Percentiles rank a stretch among this genome's conserved stretches.
Evolutionary conservation across 2,113 vertebrate species (phyloP).

Genomic region (Rhizomys pruinosus): DNA sequence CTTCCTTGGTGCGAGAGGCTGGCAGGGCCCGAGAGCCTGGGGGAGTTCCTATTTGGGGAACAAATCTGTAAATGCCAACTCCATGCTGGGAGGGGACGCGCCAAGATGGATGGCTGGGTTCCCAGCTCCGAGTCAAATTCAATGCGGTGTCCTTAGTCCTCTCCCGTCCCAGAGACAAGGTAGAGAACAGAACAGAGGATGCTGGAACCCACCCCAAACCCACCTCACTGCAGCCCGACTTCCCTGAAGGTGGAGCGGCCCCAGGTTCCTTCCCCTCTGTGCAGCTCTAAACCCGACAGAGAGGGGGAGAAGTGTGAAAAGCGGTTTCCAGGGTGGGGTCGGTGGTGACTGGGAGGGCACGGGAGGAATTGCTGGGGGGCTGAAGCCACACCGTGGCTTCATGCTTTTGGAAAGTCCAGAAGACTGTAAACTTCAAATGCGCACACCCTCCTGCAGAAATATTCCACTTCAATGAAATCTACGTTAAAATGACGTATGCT

Average conservation of each 20-base stretch:
- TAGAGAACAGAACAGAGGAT: not conserved
- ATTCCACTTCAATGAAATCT: constrained; percentile 48
- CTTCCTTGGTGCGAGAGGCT: constrained; percentile 66
- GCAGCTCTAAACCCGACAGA: not conserved
- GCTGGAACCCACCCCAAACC: not conserved
- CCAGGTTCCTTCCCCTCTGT: not conserved
- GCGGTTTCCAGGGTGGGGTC: not conserved
- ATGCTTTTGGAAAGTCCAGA: not conserved
- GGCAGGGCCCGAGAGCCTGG: not conserved
- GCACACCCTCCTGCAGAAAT: constrained; percentile 14
- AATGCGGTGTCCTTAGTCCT: not conserved
- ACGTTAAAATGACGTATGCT: constrained; percentile 9
- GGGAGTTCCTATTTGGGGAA: constrained; percentile 39
- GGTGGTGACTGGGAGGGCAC: not conserved
- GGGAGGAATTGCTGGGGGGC: not conserved
- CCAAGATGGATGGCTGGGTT: not conserved
- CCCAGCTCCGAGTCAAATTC: not conserved
- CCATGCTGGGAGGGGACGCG: not conserved
- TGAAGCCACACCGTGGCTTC: not conserved
- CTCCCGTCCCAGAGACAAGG: not conserved
- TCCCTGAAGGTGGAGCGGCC: not conserved
- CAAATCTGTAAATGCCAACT: not conserved
- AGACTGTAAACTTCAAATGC: not conserved
- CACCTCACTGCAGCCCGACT: not conserved
- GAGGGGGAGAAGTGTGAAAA: not conserved